A percentile compares a stretch with the other conserved stretches of the same genome.
Evolutionary conservation across 2,888 invertebrate genomes (phyloP).

Genomic region (Escarpia spicata): DNA sequence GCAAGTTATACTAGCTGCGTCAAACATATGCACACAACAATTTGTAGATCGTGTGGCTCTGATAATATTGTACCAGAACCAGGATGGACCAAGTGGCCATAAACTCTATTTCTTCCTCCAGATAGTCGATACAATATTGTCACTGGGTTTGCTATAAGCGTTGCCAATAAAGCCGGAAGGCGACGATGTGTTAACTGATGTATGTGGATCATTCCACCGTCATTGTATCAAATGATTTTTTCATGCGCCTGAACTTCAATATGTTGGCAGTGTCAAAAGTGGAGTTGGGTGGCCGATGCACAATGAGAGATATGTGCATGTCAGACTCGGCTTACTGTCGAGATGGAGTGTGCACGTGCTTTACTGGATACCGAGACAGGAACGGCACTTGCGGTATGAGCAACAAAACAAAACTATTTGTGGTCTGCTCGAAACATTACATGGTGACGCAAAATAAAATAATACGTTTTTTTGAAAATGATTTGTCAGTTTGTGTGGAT

Average conservation of each 20-base stretch:
- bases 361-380: slow-evolving; percentile 23
- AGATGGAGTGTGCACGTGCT: slow-evolving; percentile 32
- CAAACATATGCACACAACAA: no score
- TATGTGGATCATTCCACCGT: background rate
- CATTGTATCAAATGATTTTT: background rate
- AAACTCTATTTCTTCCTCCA: no score
- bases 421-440: background rate
- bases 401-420: background rate
- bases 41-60: no score
- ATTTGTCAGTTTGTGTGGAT: no score
- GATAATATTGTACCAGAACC: no score
- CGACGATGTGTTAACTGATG: background rate
- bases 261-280: slow-evolving; percentile 24
- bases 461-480: no score
- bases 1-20: no score
- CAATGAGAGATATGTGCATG: slow-evolving; percentile 27
- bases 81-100: no score
- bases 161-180: background rate
- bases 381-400: slow-evolving; percentile 27
- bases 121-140: no score
- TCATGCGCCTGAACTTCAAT: background rate
- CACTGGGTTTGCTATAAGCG: background rate
- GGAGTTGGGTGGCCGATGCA: slow-evolving; percentile 30
- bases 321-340: slow-evolving; percentile 28
- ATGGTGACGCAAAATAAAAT: no score